Base-by-base conservation (phyloP, 2,888 invertebrate species). In the Stenchaetothrips biformis region DNA sequence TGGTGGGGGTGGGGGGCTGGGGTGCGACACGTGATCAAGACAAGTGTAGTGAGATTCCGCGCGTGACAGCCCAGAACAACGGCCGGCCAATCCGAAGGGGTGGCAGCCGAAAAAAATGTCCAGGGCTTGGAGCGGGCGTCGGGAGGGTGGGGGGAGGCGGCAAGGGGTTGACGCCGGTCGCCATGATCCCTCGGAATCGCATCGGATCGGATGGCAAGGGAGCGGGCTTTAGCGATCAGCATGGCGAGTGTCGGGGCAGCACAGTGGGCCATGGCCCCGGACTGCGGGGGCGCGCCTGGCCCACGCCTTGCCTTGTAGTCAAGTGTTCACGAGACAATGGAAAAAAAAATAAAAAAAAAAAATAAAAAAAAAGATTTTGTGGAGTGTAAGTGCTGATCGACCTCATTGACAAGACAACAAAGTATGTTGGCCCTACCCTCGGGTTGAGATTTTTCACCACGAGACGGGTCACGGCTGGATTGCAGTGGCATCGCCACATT, bases 1-100 rank as follows among this genome's bases (percentile, higher is more conserved):
- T 25, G 21, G n/a, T 21, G 0, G 11, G 67, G 21, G n/a, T 21
- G 0, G 37, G n/a, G 67, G n/a, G 21, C 9, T 0, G 67, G n/a
- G 67, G 67, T 18, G 67, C 21, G 67, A 11, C 21, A 74, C 25
- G 67, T 74, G 67, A 74, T 74, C 67, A 74, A 74, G 67, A 74
- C 67, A 74, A 74, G 67, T 74, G 67, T 74, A 74, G 67, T 74
- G 67, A 21, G 67, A 74, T 74, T 74, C 67, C 67, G 67, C 21
- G 8, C 67, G 67, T 74, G 67, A 25, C 67, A 25, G 21, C 9
- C 67, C 67, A 59, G 59, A 59, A 59, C 59, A 59, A 59, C 59
- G 59, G 18, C 59, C 59, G 59, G 67, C 67, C 67, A 67, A 21
- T 11, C 21, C 67, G 67, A 11, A 74, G 67, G 53, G 53, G 8